phyloP scores from a whole-genome alignment of 2,113 vertebrate species.

The Orthonyx spaldingii region DNA sequence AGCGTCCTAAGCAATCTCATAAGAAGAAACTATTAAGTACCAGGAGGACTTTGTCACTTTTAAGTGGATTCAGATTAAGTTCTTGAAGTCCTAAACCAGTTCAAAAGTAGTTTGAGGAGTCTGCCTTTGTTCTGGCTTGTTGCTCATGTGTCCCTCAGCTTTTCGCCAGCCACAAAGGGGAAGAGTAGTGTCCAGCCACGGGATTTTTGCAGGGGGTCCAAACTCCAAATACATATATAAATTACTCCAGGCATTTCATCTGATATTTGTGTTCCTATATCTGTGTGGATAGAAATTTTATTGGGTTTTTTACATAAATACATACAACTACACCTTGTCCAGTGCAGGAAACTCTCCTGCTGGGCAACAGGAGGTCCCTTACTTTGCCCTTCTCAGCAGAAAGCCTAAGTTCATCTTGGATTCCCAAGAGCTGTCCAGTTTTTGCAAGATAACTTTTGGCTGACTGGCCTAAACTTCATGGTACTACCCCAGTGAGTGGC shows the following conservation, averaged over 20 bases:
- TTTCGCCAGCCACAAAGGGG: neutral
- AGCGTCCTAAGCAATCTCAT: neutral
- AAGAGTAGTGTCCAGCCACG: neutral
- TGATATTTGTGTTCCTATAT: neutral
- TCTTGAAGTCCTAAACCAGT: neutral
- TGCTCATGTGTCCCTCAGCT: neutral
- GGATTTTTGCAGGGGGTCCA: neutral
- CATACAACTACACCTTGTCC: neutral
- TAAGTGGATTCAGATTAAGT: neutral
- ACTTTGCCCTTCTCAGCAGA: neutral
- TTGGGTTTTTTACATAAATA: neutral
- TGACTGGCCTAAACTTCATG: neutral
- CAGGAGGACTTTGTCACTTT: neutral
- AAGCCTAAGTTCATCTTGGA: neutral
- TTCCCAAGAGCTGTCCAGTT: neutral
- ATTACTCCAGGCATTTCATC: neutral
- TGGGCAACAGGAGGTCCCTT: neutral
- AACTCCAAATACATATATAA: neutral
- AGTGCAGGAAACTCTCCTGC: neutral
- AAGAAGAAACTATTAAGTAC: neutral
- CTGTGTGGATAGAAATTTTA: fast-evolving
- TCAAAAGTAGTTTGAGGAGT: neutral
- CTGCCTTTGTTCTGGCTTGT: neutral
- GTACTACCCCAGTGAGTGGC: neutral
- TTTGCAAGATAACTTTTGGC: neutral